A percentile compares a stretch with the other conserved stretches of the same genome.
Evolutionary conservation across 2,113 vertebrate genomes (phyloP).

Genomic region (Redunca redunca): DNA sequence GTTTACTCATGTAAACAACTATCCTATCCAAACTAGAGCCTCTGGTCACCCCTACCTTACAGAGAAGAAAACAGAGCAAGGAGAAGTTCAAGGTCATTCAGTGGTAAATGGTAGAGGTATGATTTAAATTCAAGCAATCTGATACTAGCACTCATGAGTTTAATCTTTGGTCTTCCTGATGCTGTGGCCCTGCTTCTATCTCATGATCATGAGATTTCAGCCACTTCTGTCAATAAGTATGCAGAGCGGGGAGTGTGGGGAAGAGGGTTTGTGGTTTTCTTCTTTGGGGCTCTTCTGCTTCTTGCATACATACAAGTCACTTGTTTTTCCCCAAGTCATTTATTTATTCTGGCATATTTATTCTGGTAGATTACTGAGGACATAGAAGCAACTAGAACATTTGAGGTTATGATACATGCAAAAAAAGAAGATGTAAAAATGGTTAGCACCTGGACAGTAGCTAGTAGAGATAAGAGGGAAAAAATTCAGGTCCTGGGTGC

Average conservation of each 20-base stretch:
- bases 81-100: background rate
- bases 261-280: background rate
- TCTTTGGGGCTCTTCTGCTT: background rate
- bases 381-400: background rate
- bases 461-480: background rate
- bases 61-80: background rate
- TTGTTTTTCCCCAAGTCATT: background rate
- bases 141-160: too few relatives aligned
- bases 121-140: background rate
- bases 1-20: background rate
- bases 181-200: background rate
- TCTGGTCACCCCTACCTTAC: background rate
- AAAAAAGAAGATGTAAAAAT: background rate
- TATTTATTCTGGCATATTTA: background rate
- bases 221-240: background rate
- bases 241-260: accelerated
- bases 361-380: background rate
- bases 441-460: background rate
- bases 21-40: background rate
- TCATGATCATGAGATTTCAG: background rate
- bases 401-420: background rate
- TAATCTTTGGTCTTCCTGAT: background rate
- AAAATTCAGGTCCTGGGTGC: background rate
- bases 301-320: background rate
- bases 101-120: background rate